Evolutionary conservation across 2,888 invertebrate species (phyloP).

Genomic region (Cosmorhoe ocellata): DNA sequence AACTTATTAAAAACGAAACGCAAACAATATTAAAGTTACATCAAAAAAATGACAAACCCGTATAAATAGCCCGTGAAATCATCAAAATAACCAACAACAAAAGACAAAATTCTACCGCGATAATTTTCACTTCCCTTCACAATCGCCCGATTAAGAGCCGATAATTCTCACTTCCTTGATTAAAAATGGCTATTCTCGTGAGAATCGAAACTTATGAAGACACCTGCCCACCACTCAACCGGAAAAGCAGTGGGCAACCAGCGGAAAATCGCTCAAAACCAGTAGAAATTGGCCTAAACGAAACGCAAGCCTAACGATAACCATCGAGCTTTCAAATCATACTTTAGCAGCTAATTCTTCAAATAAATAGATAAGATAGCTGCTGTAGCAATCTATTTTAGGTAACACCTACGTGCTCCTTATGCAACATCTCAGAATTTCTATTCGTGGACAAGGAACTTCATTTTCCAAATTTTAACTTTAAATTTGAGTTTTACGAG

Average conservation of each 20-base stretch:
- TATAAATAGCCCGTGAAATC: constrained; percentile 7
- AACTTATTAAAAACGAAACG: too few relatives aligned
- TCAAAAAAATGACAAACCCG: too few relatives aligned
- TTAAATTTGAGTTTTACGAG: too few relatives aligned
- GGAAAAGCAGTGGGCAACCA: constrained; percentile 75
- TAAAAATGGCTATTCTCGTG: constrained; percentile 68
- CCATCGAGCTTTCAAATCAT: too few relatives aligned
- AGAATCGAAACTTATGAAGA: constrained; percentile 63
- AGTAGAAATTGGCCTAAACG: constrained; percentile 62
- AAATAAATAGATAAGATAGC: too few relatives aligned
- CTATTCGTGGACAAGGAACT: too few relatives aligned
- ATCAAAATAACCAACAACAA: constrained; percentile 28
- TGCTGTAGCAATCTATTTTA: too few relatives aligned
- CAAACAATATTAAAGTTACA: too few relatives aligned
- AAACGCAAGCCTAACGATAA: constrained; percentile 4
- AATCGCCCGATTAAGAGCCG: constrained; percentile 43
- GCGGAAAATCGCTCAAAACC: constrained; percentile 77
- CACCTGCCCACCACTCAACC: constrained; percentile 75
- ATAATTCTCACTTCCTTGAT: constrained; percentile 64
- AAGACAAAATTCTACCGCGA: constrained; percentile 37
- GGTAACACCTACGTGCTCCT: too few relatives aligned
- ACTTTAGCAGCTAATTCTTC: too few relatives aligned
- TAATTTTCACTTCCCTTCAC: constrained; percentile 57
- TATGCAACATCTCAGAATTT: too few relatives aligned
- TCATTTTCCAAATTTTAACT: too few relatives aligned